A percentile compares a stretch with the other conserved stretches of the same genome.
Evolutionary conservation across 2,113 vertebrate species (phyloP).

Genomic region (Callipepla squamata): DNA sequence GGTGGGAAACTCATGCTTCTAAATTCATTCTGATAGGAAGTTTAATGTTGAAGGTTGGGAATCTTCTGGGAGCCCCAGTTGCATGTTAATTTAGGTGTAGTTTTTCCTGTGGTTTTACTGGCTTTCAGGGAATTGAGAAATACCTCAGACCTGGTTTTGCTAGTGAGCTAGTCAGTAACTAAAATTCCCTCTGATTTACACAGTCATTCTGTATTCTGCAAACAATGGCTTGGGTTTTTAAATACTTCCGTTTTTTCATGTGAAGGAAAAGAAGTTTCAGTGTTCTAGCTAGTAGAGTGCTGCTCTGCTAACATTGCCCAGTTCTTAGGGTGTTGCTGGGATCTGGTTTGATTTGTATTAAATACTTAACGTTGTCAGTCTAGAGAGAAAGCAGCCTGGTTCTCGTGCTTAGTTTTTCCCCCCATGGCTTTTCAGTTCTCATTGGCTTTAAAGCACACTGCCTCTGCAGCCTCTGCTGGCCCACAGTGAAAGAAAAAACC

Average conservation of each 20-base stretch:
- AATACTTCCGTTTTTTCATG: background rate
- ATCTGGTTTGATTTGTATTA: background rate
- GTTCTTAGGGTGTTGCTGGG: background rate
- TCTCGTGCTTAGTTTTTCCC: background rate
- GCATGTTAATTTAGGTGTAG: background rate
- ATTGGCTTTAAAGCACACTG: background rate
- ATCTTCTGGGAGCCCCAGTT: background rate
- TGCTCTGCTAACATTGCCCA: background rate
- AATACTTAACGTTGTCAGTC: background rate
- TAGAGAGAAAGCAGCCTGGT: background rate
- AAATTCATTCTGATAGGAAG: background rate
- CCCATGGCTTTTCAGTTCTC: background rate
- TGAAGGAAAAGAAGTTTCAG: background rate
- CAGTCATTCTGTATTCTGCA: background rate
- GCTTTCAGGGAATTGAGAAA: background rate
- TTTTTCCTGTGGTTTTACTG: background rate
- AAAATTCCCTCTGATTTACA: background rate
- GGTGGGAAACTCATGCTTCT: slow-evolving; percentile 2
- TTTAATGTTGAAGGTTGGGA: background rate
- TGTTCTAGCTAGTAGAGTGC: background rate
- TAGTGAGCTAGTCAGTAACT: background rate
- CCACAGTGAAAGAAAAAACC: background rate
- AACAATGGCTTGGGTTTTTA: background rate
- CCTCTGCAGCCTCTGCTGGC: background rate
- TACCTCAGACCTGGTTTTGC: background rate